phyloP scores from a whole-genome alignment of 2,888 invertebrate genomes.

The Drosophila histrio region DNA sequence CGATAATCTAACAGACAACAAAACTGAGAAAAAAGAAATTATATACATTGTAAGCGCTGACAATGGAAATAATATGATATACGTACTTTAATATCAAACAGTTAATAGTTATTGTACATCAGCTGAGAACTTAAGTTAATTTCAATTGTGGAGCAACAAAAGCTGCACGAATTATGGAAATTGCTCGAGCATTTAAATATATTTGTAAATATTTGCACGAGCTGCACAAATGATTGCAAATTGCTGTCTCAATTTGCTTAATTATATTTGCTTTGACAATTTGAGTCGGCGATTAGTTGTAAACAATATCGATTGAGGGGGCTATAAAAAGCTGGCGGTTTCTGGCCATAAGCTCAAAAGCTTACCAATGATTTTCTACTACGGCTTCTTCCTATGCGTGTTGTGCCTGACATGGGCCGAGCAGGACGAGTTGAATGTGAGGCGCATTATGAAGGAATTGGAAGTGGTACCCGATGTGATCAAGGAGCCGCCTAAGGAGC shows the following conservation, averaged over 20 bases:
- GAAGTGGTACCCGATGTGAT: constrained; percentile 70
- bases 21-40: not conserved
- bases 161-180: constrained; percentile 34
- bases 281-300: constrained; percentile 28
- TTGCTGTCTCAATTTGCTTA: constrained; percentile 59
- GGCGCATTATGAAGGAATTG: constrained; percentile 60
- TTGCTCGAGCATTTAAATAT: constrained; percentile 20
- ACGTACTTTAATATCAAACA: constrained; percentile 1
- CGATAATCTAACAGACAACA: not conserved
- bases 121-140: constrained; percentile 17
- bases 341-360: constrained; percentile 6
- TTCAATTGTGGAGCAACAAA: constrained; percentile 22
- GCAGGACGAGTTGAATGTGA: constrained; percentile 45
- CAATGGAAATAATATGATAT: not conserved
- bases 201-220: constrained; percentile 58
- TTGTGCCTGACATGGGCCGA: constrained; percentile 16
- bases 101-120: not conserved
- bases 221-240: constrained; percentile 45
- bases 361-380: constrained; percentile 37
- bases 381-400: constrained; percentile 18
- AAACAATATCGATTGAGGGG: constrained; percentile 27
- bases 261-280: constrained; percentile 61
- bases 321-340: constrained; percentile 42
- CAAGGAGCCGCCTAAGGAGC: constrained; percentile 60
- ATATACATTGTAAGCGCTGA: not conserved